Base-by-base conservation (phyloP, 1,140 invertebrate genomes). In the Augochlora pura region DNA sequence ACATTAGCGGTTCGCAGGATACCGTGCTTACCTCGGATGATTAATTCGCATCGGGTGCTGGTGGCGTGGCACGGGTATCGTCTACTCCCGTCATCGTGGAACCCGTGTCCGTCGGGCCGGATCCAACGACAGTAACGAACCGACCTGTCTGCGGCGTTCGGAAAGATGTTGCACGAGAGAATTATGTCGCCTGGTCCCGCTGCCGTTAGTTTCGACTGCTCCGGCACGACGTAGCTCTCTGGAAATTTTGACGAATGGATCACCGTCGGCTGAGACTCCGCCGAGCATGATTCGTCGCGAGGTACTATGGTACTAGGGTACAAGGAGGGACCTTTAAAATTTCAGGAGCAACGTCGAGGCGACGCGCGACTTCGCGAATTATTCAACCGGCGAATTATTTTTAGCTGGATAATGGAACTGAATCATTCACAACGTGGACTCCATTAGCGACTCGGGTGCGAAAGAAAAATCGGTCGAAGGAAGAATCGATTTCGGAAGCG, bases 41-140 rank as follows among this genome's bases (percentile, higher is more conserved):
- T 77, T 78, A 92, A 86, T 77, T 78, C 76, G 81, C 91, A 92
- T 64, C 82, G 69, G 38, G 81, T 81, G 38, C 75, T 77, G 79
- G 71, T 80, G 49, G 69, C 83, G 68, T 66, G 54, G 32, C 80
- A 77, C 16, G 54, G 71, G 87, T 92, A 92, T 72, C 84, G 85
- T 71, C 74, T 49, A 60, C 84, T 71, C 66, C 63, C 66, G 67
- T 87, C 69, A 78, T 87, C 71, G 65, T 88, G 81, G 77, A 62
- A 32, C 27, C 59, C 88, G 64, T 81, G 81, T 74, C 90, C 89
- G 71, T 89, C 81, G 38, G 91, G 91, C 67, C 87, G 89, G 75
- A 93, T 84, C 91, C 91, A 92, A 69, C 90, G 87, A 64, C 92
- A 93, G 66, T 91, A 92, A 80, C 89, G 83, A 82, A 92, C 89